Evolutionary conservation across 2,113 vertebrate genomes (phyloP).

Genomic region (Tychaedon coryphoeus): DNA sequence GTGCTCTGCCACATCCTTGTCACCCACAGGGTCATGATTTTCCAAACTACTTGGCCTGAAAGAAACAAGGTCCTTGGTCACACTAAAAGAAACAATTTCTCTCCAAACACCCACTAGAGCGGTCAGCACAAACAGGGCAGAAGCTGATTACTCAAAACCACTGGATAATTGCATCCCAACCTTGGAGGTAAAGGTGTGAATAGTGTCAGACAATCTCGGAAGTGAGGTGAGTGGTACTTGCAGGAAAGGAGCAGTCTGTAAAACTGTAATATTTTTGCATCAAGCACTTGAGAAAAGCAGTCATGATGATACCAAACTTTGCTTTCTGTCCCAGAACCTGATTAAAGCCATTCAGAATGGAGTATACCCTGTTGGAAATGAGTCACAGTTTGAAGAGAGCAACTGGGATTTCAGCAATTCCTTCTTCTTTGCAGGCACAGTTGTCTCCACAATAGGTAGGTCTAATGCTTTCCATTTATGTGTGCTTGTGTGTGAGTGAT

Average conservation of each 20-base stretch:
- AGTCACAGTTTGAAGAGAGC: constrained; percentile 2
- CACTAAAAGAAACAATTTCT: not conserved
- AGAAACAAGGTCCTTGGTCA: not conserved
- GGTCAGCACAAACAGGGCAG: not conserved
- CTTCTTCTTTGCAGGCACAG: constrained; percentile 71
- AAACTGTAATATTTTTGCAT: not conserved
- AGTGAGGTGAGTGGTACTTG: not conserved
- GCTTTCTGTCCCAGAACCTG: constrained; percentile 35
- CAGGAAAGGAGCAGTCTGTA: not conserved
- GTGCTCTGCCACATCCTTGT: not conserved
- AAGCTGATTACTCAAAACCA: not conserved
- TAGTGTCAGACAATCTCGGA: not conserved
- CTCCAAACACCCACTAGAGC: not conserved
- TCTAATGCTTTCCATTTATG: not conserved
- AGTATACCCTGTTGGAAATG: constrained; percentile 56
- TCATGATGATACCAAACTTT: not conserved
- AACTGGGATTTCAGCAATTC: constrained; percentile 74
- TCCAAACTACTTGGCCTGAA: not conserved
- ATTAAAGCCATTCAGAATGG: constrained; percentile 65
- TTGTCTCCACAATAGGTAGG: constrained; percentile 72
- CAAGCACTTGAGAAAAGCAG: not conserved
- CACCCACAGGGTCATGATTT: not conserved
- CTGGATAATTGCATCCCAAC: not conserved
- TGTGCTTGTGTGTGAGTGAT: not conserved
- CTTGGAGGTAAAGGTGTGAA: not conserved